phyloP scores from a whole-genome alignment of 2,797 vertebrate species.

The Anisognathus igniventris region DNA sequence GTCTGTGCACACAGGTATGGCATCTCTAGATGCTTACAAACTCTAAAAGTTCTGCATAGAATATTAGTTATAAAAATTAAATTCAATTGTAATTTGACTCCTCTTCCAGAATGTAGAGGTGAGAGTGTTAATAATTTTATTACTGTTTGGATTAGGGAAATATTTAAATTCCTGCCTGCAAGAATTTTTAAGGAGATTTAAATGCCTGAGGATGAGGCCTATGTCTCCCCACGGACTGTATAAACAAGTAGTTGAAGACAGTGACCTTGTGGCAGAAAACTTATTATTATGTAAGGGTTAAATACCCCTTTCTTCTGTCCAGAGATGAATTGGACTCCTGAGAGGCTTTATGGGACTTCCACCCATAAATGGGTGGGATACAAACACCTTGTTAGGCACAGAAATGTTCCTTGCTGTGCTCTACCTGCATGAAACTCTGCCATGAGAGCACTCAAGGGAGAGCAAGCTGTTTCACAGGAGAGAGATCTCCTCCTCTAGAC shows the following conservation, averaged over 20 bases:
- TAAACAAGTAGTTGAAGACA: not conserved
- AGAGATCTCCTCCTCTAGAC: not conserved
- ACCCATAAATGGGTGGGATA: not conserved
- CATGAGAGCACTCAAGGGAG: not conserved
- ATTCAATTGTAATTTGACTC: not conserved
- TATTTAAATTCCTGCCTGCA: not conserved
- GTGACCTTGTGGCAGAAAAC: not conserved
- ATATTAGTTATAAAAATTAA: not conserved
- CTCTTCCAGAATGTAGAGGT: not conserved
- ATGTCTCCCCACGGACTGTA: not conserved
- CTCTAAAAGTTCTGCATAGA: not conserved
- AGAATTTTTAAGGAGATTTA: not conserved
- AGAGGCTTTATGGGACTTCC: not conserved
- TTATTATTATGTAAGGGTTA: not conserved
- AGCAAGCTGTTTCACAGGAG: not conserved
- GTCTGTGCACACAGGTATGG: fast-evolving
- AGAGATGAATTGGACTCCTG: not conserved
- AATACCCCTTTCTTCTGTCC: not conserved
- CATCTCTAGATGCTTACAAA: not conserved
- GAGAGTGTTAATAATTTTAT: not conserved
- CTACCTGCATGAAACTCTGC: not conserved
- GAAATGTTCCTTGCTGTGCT: not conserved
- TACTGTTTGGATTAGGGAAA: not conserved
- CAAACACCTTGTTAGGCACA: not conserved
- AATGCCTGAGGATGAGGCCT: not conserved